Percentiles rank a stretch among this genome's conserved stretches.
Evolutionary conservation across 2,113 vertebrate species (phyloP).

Genomic region (Todiramphus saurophagus): DNA sequence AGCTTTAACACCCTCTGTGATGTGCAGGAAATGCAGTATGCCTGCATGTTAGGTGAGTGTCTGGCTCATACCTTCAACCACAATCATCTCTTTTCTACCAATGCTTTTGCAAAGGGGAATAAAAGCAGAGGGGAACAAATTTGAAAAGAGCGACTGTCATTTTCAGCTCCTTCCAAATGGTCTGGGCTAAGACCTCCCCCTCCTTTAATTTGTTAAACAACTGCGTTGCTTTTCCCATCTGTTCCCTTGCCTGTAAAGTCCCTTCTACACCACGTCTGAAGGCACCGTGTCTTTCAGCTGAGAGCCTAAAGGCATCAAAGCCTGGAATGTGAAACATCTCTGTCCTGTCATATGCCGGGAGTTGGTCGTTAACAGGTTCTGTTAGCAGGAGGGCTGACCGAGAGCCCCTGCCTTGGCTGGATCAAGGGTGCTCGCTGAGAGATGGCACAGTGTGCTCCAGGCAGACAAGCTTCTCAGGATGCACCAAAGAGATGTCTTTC

Average conservation of each 20-base stretch:
- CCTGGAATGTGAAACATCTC: slow-evolving; percentile 73
- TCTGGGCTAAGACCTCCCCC: not conserved
- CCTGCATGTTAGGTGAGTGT: rapidly evolving
- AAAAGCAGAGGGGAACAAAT: not conserved
- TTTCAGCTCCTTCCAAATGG: not conserved
- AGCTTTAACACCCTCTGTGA: not conserved
- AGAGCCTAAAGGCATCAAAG: slow-evolving; percentile 66
- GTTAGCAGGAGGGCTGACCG: slow-evolving; percentile 47
- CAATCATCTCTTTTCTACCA: not conserved
- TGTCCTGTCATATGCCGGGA: slow-evolving; percentile 16
- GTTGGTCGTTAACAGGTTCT: slow-evolving; percentile 72
- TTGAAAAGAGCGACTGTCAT: too few species aligned
- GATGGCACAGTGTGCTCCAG: not conserved
- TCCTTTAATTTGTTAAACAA: not conserved
- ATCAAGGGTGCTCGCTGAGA: slow-evolving; percentile 46
- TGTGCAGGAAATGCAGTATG: rapidly evolving
- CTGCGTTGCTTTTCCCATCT: not conserved
- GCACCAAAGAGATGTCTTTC: not conserved
- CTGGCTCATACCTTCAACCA: not conserved
- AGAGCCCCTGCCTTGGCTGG: not conserved
- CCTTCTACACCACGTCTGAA: not conserved
- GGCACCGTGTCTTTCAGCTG: slow-evolving; percentile 26
- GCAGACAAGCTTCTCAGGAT: not conserved
- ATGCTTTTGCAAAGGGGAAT: not conserved
- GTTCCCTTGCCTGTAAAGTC: not conserved